Evolutionary conservation across 1,140 invertebrate genomes (phyloP), one percentile per base, ranked within the genome.

Genomic region (Drosophila suzukii): DNA sequence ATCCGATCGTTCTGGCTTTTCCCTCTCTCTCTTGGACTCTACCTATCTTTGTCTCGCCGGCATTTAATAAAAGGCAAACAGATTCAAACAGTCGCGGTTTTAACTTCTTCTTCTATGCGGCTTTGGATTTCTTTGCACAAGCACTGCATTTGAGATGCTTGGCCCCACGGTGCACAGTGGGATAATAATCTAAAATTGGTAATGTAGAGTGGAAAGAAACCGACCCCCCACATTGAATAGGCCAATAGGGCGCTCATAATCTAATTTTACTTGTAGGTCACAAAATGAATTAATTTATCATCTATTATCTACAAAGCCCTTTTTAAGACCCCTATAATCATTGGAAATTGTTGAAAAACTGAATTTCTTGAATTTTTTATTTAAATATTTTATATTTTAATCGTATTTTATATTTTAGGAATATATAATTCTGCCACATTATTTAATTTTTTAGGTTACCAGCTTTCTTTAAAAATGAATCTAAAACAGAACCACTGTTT

Each of bases 11-110:
- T 68, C 70, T 55, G 44, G 47, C 36, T 24, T 65, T 44, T 51
- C 50, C 7, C 8, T 15, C 56, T 54, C 38, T 46, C 8, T 49
- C 38, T 15, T 20, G 20, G 20, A 20, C 13, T 30, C 13, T 1
- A 5, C 4, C 20, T 15, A 13, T 32, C 47, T 62, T 39, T 53
- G 39, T 58, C 51, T 46, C 44, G 57, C 60, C 81, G 65, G 63
- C 71, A 71, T 80, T 67, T 61, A 38, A 47, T 61, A 67, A 51
- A 61, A 75, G 62, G 61, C 70, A 57, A 53, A 53, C 44, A 58
- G 58, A 66, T 58, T 66, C 36, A 70, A 39, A 56, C 47, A 72
- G 67, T 68, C 56, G 75, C n/a, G 34, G 34, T 46, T 62, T 61
- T 49, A 53, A 62, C 46, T 76, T 77, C 66, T 68, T 70, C 38